Evolutionary conservation across 2,113 vertebrate genomes (phyloP), one percentile per base, ranked within the genome.

Genomic region (Tragulus kanchil): DNA sequence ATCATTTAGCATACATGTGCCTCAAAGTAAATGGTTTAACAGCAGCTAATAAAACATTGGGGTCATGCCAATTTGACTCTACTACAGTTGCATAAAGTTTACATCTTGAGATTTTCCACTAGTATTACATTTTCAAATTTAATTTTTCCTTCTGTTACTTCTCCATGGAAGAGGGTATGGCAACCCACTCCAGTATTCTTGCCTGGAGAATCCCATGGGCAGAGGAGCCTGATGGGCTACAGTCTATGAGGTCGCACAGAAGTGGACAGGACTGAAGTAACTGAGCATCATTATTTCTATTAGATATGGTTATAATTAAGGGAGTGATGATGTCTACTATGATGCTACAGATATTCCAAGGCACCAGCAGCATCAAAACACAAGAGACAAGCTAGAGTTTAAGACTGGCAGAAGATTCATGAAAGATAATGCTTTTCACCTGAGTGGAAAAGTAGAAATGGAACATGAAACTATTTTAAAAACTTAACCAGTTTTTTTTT

Each of bases 1-100:
- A 36, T 73, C 52, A 58, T 52, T 64, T 95, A 90, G 84, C 45
- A 81, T 67, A 31, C 65, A 45, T 69, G n/a, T 28, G 62, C 48
- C 15, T 93, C 52, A 86, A 90, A 78, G 84, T 92, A 86, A 61
- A 79, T 31, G 42, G 23, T 17, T 73, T 86, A 87, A 78, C 56
- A 84, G 36, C 61, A 87, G 45, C 67, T 84, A 78, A 62, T 86
- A 59, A 95, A 94, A 84, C 62, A 58, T 58, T 56, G 50, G 62
- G 14, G 25, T 95, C 14, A 78, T 52, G 64, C 45, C 64, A 79
- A 6, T 77, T 77, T 93, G 64, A 48, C n/a, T 77, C 5, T 19
- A 65, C 8, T 54, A 54, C 2, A 50, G 14, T 28, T 69, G 3
- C 13, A 82, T 21, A 65, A 90, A 83, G 45, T 92, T 89, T 82